Percentiles rank a stretch among this genome's conserved stretches.
Conservation (phyloP, 2,797 vertebrate species). For the Danio albolineatus region DNA sequence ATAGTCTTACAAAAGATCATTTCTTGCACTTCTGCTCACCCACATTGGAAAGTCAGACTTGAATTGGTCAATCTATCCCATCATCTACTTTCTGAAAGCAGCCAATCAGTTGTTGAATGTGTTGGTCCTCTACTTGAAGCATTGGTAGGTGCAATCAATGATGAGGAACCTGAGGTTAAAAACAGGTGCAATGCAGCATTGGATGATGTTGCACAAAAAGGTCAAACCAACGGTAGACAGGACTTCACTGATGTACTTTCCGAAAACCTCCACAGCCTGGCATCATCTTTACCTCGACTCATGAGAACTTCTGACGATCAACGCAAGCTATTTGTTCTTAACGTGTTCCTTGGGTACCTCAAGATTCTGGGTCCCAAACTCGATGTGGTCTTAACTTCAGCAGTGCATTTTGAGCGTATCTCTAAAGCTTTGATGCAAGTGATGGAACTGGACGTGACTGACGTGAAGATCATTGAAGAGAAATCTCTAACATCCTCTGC, state of each 20-base stretch:
- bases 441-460: conserved; percentile 87
- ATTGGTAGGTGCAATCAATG: conserved; percentile 86
- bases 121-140: conserved; percentile 85
- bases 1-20: conserved; percentile 85
- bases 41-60: conserved; percentile 91
- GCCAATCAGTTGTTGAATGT: conserved; percentile 79
- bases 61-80: conserved; percentile 83
- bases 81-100: conserved; percentile 81
- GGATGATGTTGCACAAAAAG: conserved; percentile 73
- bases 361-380: conserved; percentile 88
- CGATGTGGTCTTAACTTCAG: conserved; percentile 83
- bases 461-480: conserved; percentile 89
- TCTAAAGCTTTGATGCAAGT: conserved; percentile 91
- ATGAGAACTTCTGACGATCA: conserved; percentile 90
- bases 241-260: conserved; percentile 86
- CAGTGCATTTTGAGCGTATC: conserved; percentile 86
- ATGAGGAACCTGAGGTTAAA: conserved; percentile 84
- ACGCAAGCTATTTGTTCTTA: conserved; percentile 88
- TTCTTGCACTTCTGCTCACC: conserved; percentile 83
- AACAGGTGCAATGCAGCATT: conserved; percentile 76
- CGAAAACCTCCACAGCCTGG: conserved; percentile 89
- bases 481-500: conserved; percentile 61
- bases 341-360: conserved; percentile 89
- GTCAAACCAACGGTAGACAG: conserved; percentile 70
- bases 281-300: conserved; percentile 89